A percentile compares a stretch with the other conserved stretches of the same genome.
phyloP scores from a whole-genome alignment of 2,113 vertebrate species.

The Aegithalos caudatus region DNA sequence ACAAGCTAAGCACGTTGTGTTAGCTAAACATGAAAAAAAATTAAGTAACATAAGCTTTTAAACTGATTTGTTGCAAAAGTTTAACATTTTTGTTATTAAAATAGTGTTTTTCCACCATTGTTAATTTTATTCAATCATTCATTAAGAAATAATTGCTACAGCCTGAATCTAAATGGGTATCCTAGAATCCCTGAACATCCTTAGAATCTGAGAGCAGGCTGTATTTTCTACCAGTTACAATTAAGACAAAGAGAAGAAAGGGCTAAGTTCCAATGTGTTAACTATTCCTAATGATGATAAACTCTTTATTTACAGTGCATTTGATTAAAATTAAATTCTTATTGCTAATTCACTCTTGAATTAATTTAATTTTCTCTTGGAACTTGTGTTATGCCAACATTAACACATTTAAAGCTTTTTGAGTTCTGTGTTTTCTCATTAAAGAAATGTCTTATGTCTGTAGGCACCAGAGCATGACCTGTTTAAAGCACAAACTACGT shows the following conservation, averaged over 20 bases:
- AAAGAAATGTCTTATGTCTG: background rate
- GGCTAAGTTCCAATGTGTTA: background rate
- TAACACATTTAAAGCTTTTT: conserved; percentile 8
- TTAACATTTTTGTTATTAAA: background rate
- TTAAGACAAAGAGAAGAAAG: background rate
- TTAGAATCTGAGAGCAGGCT: background rate
- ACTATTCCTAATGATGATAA: background rate
- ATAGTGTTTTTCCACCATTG: background rate
- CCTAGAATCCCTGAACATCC: background rate
- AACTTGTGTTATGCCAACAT: background rate
- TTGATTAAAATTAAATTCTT: conserved; percentile 29
- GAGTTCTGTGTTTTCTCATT: conserved; percentile 48
- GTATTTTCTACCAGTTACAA: background rate
- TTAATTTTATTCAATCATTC: background rate
- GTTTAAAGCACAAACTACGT: conserved; percentile 24
- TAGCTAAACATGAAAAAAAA: background rate
- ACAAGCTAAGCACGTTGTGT: background rate
- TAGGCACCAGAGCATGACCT: background rate
- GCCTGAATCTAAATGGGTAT: background rate
- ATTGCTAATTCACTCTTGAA: background rate
- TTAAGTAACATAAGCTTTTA: background rate
- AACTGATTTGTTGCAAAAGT: background rate
- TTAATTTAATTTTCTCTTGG: conserved; percentile 25
- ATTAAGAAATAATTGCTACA: background rate
- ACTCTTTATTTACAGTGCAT: background rate